Conservation (phyloP, 2,888 invertebrate genomes). For the Melipona bicolor region DNA sequence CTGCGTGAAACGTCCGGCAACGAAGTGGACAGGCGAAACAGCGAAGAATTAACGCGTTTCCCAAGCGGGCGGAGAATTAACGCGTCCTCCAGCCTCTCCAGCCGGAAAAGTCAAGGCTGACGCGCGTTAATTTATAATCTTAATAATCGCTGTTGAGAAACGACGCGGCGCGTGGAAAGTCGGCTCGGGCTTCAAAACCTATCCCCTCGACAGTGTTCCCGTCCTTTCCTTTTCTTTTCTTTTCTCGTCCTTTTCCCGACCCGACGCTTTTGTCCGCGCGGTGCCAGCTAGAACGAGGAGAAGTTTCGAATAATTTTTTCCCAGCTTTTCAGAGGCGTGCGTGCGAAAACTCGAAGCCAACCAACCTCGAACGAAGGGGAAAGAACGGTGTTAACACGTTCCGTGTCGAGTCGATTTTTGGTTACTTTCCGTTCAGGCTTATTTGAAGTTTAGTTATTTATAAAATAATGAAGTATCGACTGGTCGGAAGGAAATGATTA, state of each 20-base stretch:
- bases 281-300: background rate
- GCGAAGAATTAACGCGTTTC: constrained; percentile 4
- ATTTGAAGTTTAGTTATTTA: too few species aligned
- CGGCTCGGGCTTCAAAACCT: constrained; percentile 3
- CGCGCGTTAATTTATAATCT: constrained; percentile 67
- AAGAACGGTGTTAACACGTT: background rate
- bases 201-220: background rate
- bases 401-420: too few species aligned
- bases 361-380: background rate
- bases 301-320: constrained; percentile 40
- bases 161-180: constrained; percentile 1
- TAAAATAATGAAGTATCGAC: too few species aligned
- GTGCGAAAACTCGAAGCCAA: background rate
- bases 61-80: constrained; percentile 3
- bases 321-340: background rate
- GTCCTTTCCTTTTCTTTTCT: background rate
- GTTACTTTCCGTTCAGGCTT: too few species aligned
- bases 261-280: constrained; percentile 22
- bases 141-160: constrained; percentile 55
- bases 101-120: constrained; percentile 19
- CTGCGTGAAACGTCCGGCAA: background rate
- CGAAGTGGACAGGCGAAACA: background rate
- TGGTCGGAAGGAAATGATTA: too few species aligned
- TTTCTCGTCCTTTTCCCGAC: background rate
- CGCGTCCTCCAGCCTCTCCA: background rate